A percentile compares a stretch with the other conserved stretches of the same genome.
Evolutionary conservation across 64 coral and sea anemone species (phyloP).

Genomic region (Stichodactyla mertensii): DNA sequence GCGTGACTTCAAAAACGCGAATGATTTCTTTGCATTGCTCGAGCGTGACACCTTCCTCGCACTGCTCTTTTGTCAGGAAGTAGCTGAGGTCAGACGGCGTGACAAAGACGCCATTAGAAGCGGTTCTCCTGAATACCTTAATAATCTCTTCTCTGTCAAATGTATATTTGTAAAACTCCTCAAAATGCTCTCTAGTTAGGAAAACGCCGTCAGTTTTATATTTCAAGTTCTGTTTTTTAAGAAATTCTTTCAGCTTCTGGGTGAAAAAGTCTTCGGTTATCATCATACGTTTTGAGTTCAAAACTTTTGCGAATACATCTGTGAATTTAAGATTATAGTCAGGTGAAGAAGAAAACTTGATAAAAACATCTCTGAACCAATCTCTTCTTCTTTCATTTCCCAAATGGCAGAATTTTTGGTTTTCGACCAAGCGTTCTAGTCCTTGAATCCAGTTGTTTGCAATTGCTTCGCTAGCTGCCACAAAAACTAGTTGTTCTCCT

Average conservation of each 20-base stretch:
- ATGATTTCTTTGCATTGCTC: conserved; percentile 41
- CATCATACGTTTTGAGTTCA: not conserved
- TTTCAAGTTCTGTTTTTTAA: conserved; percentile 18
- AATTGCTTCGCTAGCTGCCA: not conserved
- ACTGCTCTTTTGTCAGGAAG: conserved; percentile 40
- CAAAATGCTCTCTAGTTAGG: conserved; percentile 22
- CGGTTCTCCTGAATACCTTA: conserved; percentile 20
- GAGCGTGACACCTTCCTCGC: not conserved
- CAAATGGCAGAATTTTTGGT: not conserved
- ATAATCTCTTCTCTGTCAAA: conserved; percentile 31
- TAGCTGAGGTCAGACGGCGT: conserved; percentile 34
- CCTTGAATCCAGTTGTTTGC: conserved; percentile 41
- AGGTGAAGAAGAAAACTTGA: not conserved
- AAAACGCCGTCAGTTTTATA: not conserved
- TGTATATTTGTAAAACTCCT: conserved; percentile 29
- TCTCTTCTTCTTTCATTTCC: conserved; percentile 14
- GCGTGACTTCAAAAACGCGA: conserved; percentile 19
- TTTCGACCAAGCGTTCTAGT: conserved; percentile 33
- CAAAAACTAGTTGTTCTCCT: not conserved
- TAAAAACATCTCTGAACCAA: conserved; percentile 47
- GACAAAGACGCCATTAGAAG: conserved; percentile 36
- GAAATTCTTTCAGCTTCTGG: conserved; percentile 36
- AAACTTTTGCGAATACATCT: conserved; percentile 12
- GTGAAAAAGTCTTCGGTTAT: conserved; percentile 19
- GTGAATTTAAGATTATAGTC: conserved; percentile 13